Base-by-base conservation (phyloP, 2,113 vertebrate species). In the Pungitius pungitius region DNA sequence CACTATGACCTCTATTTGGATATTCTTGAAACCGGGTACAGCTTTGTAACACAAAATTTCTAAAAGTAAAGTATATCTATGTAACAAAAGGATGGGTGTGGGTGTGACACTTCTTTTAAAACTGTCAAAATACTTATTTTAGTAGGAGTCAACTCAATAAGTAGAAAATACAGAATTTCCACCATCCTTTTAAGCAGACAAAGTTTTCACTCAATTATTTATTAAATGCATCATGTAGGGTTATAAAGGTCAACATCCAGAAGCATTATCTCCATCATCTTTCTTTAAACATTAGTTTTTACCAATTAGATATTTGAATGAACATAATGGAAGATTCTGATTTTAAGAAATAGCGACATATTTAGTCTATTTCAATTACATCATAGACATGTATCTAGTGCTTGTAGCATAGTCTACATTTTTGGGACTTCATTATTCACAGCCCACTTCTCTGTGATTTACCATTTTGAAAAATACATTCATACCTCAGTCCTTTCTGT, bases 381-480 rank as follows among this genome's bases (percentile, higher is more conserved):
- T 30, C 37, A 80, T 75, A 77, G 69, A 70, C 33, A 43, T 69
- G 26, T 47, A 61, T 56, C 71, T 69, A 54, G 26, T 69, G 63
- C 40, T 68, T 64, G 54, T 75, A 65, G 77, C 80, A 73, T 59
- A 66, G 20, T 35, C 51, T 75, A 42, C 70, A 65, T 75, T 78
- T 81, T 78, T 26, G 43, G 22, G 60, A 67, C 59, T 57, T 63
- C 40, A 84, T 83, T 76, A 81, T 73, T 82, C 58, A 77, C 61
- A 78, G 40, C 57, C 73, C 63, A 73, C 69, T 73, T 83, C 78
- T 83, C 73, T 84, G 37, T 80, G 79, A 88, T 78, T 85, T 81
- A 71, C 64, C 63, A 57, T 75, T 52, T 54, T 52, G 57, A 61
- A 84, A 84, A 84, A 87, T 85, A 79, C 75, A 87, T 84, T 85